Base-by-base conservation (phyloP, 1,140 invertebrate species). In the Dryas iulia region DNA sequence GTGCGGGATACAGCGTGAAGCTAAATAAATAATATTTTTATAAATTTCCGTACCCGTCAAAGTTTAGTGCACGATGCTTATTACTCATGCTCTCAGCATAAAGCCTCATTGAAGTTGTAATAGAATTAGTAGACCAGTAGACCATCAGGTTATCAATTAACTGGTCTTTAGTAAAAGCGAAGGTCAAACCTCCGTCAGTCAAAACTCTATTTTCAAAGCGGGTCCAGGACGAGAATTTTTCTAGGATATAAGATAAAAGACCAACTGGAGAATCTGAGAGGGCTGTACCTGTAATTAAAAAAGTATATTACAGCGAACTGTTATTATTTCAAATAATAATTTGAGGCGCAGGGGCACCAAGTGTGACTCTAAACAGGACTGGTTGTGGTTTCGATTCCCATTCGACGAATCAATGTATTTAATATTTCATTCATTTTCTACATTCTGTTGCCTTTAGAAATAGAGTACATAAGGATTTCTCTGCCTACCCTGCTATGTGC, bases 111-210 rank as follows among this genome's bases (percentile, higher is more conserved):
- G 96, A 96, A 0, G 96, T 95, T 0, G 95, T 96, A 2, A 97
- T 96, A 0, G 94, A 95, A 67, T 94, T 94, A 0, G 95, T 95
- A 0, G 95, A 79, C 95, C 97, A 98, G 82, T 98, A 98, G 59
- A 98, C 87, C 96, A 97, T 98, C 0, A 98, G 80, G 79, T 98
- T 97, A 69, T 98, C 97, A 5, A 98, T 88, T 5, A 98, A 86
- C 74, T 97, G 95, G 58, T 97, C 96, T 56, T 95, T 86, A 0
- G 93, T 93, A 76, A 90, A 96, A 18, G 79, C 78, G 62, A 93
- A 93, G 54, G 93, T 91, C 0, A 98, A 78, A 0, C 96, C 96
- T 14, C 97, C 97, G 84, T 98, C 96, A 0, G 89, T 76, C 18
- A 93, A 82, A 0, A 91, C 59, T 66, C 85, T 80, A 69, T 83